These are phyloP conservation scores for Puma concolor DNA, from an alignment of 2,113 vertebrate species.

Conservation along the genomic window DNA sequence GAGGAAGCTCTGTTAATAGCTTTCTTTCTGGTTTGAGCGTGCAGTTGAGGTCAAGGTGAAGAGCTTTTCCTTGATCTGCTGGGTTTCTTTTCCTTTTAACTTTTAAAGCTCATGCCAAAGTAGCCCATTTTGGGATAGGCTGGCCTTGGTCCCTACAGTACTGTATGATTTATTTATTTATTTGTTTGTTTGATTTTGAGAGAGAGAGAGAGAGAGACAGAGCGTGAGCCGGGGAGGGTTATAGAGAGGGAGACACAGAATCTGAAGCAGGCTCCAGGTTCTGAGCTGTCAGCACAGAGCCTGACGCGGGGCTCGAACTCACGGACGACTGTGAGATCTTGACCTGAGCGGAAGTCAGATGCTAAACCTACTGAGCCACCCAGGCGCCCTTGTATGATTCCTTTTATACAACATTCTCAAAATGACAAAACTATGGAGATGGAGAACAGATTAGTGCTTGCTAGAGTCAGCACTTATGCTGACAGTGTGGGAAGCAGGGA, in stretches of 20 bases:
- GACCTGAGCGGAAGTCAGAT: no score
- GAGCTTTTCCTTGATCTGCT: neutral
- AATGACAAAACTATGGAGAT: neutral
- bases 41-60: neutral
- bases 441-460: neutral
- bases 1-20: neutral
- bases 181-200: no score
- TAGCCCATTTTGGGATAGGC: neutral
- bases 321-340: no score
- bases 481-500: neutral
- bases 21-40: neutral
- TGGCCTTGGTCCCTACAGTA: neutral
- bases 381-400: neutral
- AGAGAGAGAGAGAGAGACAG: no score
- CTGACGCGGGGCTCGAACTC: no score
- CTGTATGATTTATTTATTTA: neutral
- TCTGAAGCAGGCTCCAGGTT: no score
- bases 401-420: slow-evolving; percentile 25
- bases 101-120: neutral
- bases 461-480: neutral
- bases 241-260: no score
- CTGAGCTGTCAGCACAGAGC: no score
- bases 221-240: no score
- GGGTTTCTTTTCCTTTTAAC: neutral
- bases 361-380: no score